phyloP scores from a whole-genome alignment of 2,888 invertebrate species.

The Sussaba pulchella region DNA sequence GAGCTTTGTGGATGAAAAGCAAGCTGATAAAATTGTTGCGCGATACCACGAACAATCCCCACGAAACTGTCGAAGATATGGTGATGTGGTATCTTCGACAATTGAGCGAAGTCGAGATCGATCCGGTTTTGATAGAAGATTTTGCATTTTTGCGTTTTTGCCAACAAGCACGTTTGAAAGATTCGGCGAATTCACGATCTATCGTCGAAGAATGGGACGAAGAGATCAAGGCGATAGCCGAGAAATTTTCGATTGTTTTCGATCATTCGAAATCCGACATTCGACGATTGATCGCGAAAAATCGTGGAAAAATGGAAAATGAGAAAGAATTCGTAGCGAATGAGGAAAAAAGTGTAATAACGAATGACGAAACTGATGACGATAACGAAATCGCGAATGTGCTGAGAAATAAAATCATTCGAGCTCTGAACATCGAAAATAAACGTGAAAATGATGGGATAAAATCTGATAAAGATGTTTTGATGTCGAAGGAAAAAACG shows the following conservation, averaged over 20 bases:
- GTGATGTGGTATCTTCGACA: constrained; percentile 78
- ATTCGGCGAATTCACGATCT: neutral
- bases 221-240: neutral
- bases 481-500: neutral
- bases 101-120: constrained; percentile 72
- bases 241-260: neutral
- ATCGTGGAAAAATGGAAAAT: too few relatives aligned
- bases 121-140: constrained; percentile 34
- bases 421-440: neutral
- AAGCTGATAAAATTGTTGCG: constrained; percentile 72
- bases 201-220: neutral
- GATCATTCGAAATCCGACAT: too few relatives aligned
- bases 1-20: constrained; percentile 66
- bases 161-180: neutral
- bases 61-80: constrained; percentile 62
- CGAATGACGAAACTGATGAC: too few relatives aligned
- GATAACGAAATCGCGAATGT: constrained; percentile 67
- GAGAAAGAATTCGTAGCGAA: too few relatives aligned
- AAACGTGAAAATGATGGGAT: neutral
- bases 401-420: constrained; percentile 54
- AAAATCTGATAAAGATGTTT: neutral
- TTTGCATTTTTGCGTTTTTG: neutral
- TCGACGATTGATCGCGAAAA: too few relatives aligned
- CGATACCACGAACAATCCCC: constrained; percentile 56
- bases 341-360: too few relatives aligned